These are phyloP conservation scores for Festucalex cinctus DNA, from an alignment of 2,113 vertebrate species.

Conservation along the genomic window DNA sequence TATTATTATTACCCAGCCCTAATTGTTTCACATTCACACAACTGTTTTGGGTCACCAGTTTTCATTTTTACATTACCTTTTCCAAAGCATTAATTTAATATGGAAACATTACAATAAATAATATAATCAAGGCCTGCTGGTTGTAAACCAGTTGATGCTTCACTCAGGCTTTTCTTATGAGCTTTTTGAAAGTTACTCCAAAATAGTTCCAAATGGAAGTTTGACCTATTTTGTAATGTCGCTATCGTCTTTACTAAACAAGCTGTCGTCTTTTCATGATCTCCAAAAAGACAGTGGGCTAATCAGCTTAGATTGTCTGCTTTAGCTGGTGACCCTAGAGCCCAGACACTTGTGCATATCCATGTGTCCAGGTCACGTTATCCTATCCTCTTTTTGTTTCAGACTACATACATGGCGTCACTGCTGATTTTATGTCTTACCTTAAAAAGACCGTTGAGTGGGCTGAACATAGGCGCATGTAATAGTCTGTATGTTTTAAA, in stretches of 20 bases:
- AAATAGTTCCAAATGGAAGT: slow-evolving; percentile 3
- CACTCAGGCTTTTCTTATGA: background rate
- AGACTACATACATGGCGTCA: background rate
- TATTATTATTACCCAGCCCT: too few species aligned
- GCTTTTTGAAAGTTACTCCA: too few species aligned
- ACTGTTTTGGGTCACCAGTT: too few species aligned
- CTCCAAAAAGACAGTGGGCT: slow-evolving; percentile 47
- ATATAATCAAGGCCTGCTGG: background rate
- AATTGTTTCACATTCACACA: too few species aligned
- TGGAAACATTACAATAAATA: background rate
- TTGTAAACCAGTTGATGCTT: background rate
- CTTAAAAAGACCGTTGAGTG: too few species aligned
- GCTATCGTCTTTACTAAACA: slow-evolving; percentile 36
- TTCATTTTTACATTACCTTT: background rate
- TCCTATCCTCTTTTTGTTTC: slow-evolving; percentile 1
- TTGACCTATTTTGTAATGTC: slow-evolving; percentile 27
- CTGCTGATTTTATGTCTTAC: background rate
- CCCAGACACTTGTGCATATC: slow-evolving; percentile 22
- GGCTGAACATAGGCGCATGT: too few species aligned
- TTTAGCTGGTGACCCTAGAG: slow-evolving; percentile 49
- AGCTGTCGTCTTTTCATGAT: slow-evolving; percentile 58
- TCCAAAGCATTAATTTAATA: background rate
- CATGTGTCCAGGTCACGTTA: slow-evolving; percentile 33
- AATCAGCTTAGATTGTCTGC: slow-evolving; percentile 68
- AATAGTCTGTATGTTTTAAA: too few species aligned